Base-by-base conservation (phyloP, 2,888 invertebrate genomes). In the Thymelicus sylvestris region DNA sequence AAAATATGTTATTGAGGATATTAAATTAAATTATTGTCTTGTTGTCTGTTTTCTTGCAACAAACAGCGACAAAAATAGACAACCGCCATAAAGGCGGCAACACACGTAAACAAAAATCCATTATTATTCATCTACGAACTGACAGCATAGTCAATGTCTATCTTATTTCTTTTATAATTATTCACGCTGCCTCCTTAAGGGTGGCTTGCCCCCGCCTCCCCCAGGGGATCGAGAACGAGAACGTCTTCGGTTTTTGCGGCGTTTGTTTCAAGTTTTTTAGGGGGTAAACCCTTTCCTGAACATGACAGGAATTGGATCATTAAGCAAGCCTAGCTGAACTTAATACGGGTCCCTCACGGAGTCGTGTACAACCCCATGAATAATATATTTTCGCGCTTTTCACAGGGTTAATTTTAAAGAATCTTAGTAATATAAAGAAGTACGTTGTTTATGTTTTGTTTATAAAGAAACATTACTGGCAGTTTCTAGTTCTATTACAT, bases 161-260 rank as follows among this genome's bases (percentile, higher is more conserved):
- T 93, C 92, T 93, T 93, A 93, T 93, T 93, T 93, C 93, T 93
- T 93, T 93, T 92, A 92, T 93, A 93, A 93, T 93, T 93, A 93
- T 93, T 93, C 93, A 92, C 86, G 83, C 86, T 80, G 81, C 86
- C 86, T 81, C 89, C 90, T 86, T 79, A 78, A 79, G 84, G 86
- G 81, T 66, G 78, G 81, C 76, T 8, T 44, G 76, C 77, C 77
- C 81, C 82, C 82, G 76, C 72, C 77, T 80, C 81, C 81, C 86
- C 70, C 41, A 44, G 59, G 86, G 84, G 83, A 31, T 31, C 31
- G 31, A 31, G 87, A 84, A 85, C 86, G 87, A 86, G 86, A 88
- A 88, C 93, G 92, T 93, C 93, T 93, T 93, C 89, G 93, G 93
- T 93, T 93, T 93, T 93, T 93, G 93, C 92, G 91, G 92, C 87